Evolutionary conservation across 2,888 invertebrate genomes (phyloP).

Genomic region (Dryomyza anilis): DNA sequence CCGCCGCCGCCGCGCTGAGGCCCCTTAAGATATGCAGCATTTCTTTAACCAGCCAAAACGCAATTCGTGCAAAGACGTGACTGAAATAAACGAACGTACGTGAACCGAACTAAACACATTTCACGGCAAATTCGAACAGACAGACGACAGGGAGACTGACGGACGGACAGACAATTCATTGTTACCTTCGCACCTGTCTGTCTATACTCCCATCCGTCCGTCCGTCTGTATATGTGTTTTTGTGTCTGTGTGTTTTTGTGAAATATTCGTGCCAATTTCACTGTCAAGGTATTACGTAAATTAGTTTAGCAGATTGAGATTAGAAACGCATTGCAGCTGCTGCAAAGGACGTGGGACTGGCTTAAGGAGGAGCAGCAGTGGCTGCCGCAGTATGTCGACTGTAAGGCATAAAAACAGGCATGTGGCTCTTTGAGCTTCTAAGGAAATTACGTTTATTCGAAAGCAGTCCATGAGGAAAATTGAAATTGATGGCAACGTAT

Average conservation of each 20-base stretch:
- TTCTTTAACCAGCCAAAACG: constrained; percentile 32
- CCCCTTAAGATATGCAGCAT: background rate
- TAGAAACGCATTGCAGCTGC: constrained; percentile 42
- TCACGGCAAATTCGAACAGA: background rate
- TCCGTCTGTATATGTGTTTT: background rate
- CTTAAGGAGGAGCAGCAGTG: no score
- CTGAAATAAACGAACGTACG: no score
- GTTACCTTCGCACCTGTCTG: background rate
- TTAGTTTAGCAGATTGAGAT: constrained; percentile 54
- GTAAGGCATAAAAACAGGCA: background rate
- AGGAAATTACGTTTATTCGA: constrained; percentile 34
- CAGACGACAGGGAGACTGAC: no score
- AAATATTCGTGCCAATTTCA: constrained; percentile 53
- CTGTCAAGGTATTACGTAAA: constrained; percentile 59
- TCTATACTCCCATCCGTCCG: background rate
- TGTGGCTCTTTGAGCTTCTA: no score
- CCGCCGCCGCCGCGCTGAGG: background rate
- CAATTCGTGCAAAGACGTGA: constrained; percentile 16
- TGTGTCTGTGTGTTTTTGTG: constrained; percentile 21
- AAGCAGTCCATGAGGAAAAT: constrained; percentile 47
- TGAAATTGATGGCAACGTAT: constrained; percentile 54
- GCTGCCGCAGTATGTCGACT: background rate
- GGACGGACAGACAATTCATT: no score
- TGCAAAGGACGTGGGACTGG: constrained; percentile 23
- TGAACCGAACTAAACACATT: constrained; percentile 26